Base-by-base conservation (phyloP, 2,888 invertebrate species). In the Machimus rusticus region DNA sequence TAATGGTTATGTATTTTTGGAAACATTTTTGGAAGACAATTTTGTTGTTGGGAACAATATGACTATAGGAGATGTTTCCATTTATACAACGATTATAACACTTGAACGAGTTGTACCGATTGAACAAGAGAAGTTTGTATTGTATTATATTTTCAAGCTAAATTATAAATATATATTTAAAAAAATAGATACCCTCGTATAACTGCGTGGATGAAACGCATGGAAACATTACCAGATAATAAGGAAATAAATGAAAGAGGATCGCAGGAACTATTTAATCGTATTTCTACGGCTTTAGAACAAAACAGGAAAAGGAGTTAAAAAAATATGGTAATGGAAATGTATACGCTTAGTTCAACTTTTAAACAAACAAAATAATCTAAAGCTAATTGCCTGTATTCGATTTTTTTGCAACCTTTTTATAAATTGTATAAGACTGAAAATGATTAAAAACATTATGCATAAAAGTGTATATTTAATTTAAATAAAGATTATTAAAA, bases 61-160 rank as follows among this genome's bases (percentile, higher is more conserved):
- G 87, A 92, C 92, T 5, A 90, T 92, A 31, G 94, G 94, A 0
- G 94, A 94, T 90, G 90, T 94, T 74, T 92, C 92, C 16, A 92
- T 94, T 81, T 90, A 93, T 55, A 92, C 93, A 1, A 91, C 93
- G 0, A 88, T 93, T 2, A 91, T 93, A 1, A 92, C 92, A 6
- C 89, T 93, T 28, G 90, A 92, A 87, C 89, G 92, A 84, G 87
- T 93, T 14, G 90, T 93, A 34, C 91, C 92, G 1, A 90, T 92
- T 78, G 91, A 92, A 57, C 87, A 87, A 9, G 89, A 82, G 28
- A 87, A 34, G 43, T 86, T 76, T 23, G 31, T 34, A 74, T 74
- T 3, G 39, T 31, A 66, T 76, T 77, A 12, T 12, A 0, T 77
- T 39, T 37, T 2, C 39, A 31, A 66, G 16, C 28, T 19, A 43